Evolutionary conservation across 2,113 vertebrate genomes (phyloP), one percentile per base, ranked within the genome.

Genomic region (Tragulus kanchil): DNA sequence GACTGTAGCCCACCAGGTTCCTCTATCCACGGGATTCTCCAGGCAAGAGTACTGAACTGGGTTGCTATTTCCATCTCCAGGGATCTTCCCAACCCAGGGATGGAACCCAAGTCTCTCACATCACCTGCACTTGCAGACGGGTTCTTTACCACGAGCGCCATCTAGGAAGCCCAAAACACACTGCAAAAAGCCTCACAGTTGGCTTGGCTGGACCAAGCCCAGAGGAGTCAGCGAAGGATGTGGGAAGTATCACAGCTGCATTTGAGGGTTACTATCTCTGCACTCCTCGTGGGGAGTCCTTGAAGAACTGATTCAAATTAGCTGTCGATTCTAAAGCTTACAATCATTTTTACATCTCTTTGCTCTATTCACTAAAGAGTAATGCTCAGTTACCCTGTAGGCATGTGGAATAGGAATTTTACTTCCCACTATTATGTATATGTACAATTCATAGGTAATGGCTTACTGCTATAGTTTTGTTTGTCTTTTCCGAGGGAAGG

Each of bases 181-280:
- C 79, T 36, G 50, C 9, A 4, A 64, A 45, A 23, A 58, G 14
- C 8, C 36, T 36, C 36, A 0, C 58, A 28, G 16, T 50, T 2
- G 17, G 73, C 48, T 84, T 91, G 17, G 36, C 52, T 8, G 50
- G 3, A 10, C 23, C 45, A 50, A 85, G 5, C 12, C 8, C 42
- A 31, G 16, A 62, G 71, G 42, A 65, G 45, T 28, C 2, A 56
- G 16, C 23, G 5, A 84, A 12, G 11, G 36, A 45, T 1, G 6
- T 9, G 5, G 0, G 9, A 36, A 4, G 61, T 7, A 6, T 5
- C 1, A n/a, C 2, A 1, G 6, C 6, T 5, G 42, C 48, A 6
- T 83, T 14, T 31, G 78, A 31, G 71, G 79, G 8, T 23, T 62
- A 21, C 48, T 10, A 36, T 36, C 21, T 61, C 58, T 17, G 65